Base-by-base conservation (phyloP, 2,797 vertebrate species). In the Pseudochirops corinnae region DNA sequence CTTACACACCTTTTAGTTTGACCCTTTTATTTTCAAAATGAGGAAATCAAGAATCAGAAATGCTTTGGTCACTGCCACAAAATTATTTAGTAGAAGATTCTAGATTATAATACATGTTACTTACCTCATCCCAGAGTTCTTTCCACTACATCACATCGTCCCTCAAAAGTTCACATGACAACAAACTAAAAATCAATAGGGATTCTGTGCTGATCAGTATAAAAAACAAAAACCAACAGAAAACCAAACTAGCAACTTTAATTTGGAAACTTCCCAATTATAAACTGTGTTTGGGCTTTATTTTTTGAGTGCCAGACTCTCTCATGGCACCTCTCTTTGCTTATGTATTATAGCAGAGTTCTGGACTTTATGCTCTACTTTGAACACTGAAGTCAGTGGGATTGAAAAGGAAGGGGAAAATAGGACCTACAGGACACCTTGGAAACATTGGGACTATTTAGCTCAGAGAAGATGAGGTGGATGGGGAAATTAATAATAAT, bases 401-500 rank as follows among this genome's bases (percentile, higher is more conserved):
- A 92, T 26, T 94, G 56, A 91, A n/a, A 13, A 94, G 9, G 11
- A 3, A 55, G 82, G 93, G 18, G 31, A 91, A 94, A 98, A 96
- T n/a, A 91, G 50, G 16, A 2, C 91, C 55, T 94, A 10, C 21
- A 95, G n/a, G 55, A 95, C 55, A 56, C 56, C 52, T 94, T 93
- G 90, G 31, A 74, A 93, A 94, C 31, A 90, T 26, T 92, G 82
- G 24, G 52, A 33, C 82, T 91, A 57, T 97, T 97, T 95, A 97
- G 55, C 92, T 90, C 18, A 46, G 39, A 92, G 55, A 96, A n/a
- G 53, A 39, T 53, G 94, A 96, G 53, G 58, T 96, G 28, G 58
- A 93, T 96, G 90, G 94, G 91, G 94, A 95, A 96, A 56, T 97
- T 96, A 96, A 95, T 94, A 97, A 96, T 97, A 95, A 95, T 97